These are phyloP conservation scores for Ennomos quercinarius DNA, from an alignment of 2,888 invertebrate genomes.

Conservation along the genomic window DNA sequence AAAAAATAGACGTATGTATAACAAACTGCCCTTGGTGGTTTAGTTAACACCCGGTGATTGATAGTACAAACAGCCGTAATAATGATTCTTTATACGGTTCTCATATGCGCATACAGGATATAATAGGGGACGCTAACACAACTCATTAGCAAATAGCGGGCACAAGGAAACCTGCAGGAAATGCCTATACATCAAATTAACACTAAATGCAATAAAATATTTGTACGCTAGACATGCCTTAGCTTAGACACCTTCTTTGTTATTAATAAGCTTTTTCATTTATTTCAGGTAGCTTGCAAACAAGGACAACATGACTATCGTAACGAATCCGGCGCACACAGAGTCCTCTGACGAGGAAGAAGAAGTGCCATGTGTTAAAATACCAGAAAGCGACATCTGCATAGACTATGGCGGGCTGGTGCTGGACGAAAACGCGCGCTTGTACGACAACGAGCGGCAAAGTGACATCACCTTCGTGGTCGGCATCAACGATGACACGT, in stretches of 20 bases:
- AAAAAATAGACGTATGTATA: constrained; percentile 45
- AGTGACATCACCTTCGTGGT: constrained; percentile 88
- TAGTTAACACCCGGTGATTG: constrained; percentile 71
- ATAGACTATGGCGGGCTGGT: constrained; percentile 44
- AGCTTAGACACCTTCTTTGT: too few relatives aligned
- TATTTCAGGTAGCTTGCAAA: constrained; percentile 59
- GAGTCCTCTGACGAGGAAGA: constrained; percentile 66
- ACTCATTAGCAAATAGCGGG: constrained; percentile 59
- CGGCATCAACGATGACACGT: constrained; percentile 87
- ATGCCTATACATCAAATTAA: constrained; percentile 34
- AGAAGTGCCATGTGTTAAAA: constrained; percentile 36
- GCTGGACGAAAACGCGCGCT: constrained; percentile 61
- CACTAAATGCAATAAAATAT: constrained; percentile 22
- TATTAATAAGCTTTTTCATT: constrained; percentile 29
- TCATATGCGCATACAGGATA: constrained; percentile 66
- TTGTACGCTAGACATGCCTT: background rate
- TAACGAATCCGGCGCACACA: constrained; percentile 74
- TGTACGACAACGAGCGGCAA: constrained; percentile 83
- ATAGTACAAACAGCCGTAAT: constrained; percentile 68
- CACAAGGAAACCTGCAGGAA: constrained; percentile 49
- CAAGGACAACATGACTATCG: constrained; percentile 73
- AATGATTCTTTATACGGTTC: constrained; percentile 78
- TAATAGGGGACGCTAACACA: constrained; percentile 68
- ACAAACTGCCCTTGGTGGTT: constrained; percentile 68
- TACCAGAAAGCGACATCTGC: constrained; percentile 42